Evolutionary conservation across 2,797 vertebrate species (phyloP).

Genomic region (Lagocephalus sceleratus): DNA sequence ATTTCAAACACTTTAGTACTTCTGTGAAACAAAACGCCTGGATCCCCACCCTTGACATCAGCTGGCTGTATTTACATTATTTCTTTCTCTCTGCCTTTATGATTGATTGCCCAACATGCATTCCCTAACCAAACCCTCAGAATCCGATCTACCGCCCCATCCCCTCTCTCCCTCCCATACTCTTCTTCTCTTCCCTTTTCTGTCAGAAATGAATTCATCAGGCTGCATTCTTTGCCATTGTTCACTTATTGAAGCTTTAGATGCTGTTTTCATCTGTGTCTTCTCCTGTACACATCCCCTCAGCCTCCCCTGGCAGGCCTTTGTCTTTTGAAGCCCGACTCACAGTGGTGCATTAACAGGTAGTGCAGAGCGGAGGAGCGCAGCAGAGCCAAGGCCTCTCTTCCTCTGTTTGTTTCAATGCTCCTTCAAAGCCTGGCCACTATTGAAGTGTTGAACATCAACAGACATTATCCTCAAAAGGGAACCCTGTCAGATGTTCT

Average conservation of each 20-base stretch:
- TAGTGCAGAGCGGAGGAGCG: conserved; percentile 43
- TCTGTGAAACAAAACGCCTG: conserved; percentile 70
- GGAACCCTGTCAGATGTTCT: conserved; percentile 30
- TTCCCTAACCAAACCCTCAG: conserved; percentile 33
- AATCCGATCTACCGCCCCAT: conserved; percentile 5
- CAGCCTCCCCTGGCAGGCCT: conserved; percentile 38
- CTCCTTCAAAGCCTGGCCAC: conserved; percentile 56
- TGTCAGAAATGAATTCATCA: conserved; percentile 41
- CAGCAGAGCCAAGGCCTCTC: conserved; percentile 48
- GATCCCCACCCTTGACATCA: conserved; percentile 68
- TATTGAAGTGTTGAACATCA: conserved; percentile 42
- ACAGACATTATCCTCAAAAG: conserved; percentile 43
- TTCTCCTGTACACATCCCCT: conserved; percentile 27
- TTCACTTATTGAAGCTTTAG: conserved; percentile 43
- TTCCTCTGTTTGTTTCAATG: conserved; percentile 55
- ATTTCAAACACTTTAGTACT: conserved; percentile 77
- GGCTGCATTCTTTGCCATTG: conserved; percentile 39
- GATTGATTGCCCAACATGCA: conserved; percentile 40
- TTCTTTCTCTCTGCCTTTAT: conserved; percentile 42
- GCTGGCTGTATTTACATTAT: conserved; percentile 43
- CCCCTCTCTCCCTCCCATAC: conserved; percentile 8
- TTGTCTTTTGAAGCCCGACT: conserved; percentile 62
- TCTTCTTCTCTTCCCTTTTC: conserved; percentile 12
- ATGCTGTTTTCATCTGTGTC: conserved; percentile 37
- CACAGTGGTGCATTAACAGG: conserved; percentile 62